Base-by-base conservation (phyloP, 2,797 vertebrate genomes). In the Calcarius lapponicus region DNA sequence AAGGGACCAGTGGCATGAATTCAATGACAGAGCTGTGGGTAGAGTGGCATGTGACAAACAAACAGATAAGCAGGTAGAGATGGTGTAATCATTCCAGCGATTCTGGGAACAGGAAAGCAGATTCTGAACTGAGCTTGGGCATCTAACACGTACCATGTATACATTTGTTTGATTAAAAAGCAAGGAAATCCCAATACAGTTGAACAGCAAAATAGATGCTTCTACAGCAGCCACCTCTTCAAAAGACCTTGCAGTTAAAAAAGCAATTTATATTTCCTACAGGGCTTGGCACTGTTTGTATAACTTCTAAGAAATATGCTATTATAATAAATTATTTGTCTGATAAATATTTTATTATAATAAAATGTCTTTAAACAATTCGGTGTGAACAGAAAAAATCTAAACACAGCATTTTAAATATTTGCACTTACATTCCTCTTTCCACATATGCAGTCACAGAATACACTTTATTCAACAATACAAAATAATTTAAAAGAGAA, bases 321-420 rank as follows among this genome's bases (percentile, higher is more conserved):
- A 4, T 62, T 21, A 56, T 57, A 24, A 93, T 85, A 94, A 91
- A 83, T 95, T 72, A 86, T 45, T 67, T 85, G 20, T 40, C 45
- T 76, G 31, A 92, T 79, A 95, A 96, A 92, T 94, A 94, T 50
- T 85, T 70, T 76, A 74, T 71, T 72, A 72, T 24, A 84, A 61
- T 80, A 94, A 92, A 73, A 58, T 66, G 4, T 32, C 36, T 65
- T 83, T 53, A 78, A 86, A 79, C 50, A 48, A 75, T 64, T 58
- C 21, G 38, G 7, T 71, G 10, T 11, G 4, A 80, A 84, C 4
- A 88, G 32, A 58, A 85, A 83, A 60, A 60, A 50, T 50, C 38
- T 47, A 48, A 80, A 58, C 10, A 66, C 10, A 56, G 2, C 64
- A 82, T 70, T 90, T 92, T 29, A 90, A 86, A 70, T 85, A 92